Percentiles rank a stretch among this genome's conserved stretches.
Evolutionary conservation across 2,888 invertebrate genomes (phyloP).

Genomic region (Arge pagana): DNA sequence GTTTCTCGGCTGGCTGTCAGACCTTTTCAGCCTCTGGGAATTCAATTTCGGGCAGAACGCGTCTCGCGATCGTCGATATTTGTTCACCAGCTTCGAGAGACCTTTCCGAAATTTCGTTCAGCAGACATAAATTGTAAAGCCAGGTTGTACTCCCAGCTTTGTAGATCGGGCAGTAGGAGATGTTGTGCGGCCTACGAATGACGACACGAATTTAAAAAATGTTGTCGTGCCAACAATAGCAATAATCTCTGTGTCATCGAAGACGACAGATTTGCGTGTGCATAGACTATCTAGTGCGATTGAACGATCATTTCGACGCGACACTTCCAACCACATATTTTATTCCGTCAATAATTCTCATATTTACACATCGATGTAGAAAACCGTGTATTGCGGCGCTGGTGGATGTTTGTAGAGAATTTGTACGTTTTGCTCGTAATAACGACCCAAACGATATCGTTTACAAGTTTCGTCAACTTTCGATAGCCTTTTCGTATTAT

Average conservation of each 20-base stretch:
- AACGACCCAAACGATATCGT: constrained; percentile 55
- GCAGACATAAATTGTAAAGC: constrained; percentile 58
- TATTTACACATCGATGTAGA: constrained; percentile 56
- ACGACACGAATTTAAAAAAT: too few relatives aligned
- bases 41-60: constrained; percentile 51
- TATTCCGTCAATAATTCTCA: neutral
- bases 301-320: too few relatives aligned
- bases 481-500: constrained; percentile 58
- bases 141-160: constrained; percentile 60
- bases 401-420: constrained; percentile 56
- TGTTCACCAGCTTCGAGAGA: constrained; percentile 48
- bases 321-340: neutral
- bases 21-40: constrained; percentile 54
- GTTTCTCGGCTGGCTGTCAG: too few relatives aligned
- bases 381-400: constrained; percentile 58
- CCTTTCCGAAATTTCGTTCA: constrained; percentile 53
- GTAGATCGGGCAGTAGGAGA: constrained; percentile 60
- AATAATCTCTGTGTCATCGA: neutral
- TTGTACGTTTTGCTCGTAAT: constrained; percentile 37
- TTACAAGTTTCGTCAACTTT: constrained; percentile 50
- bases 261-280: neutral
- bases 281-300: constrained; percentile 1
- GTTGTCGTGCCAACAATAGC: constrained; percentile 45
- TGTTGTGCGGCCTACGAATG: constrained; percentile 52
- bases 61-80: constrained; percentile 47